These are phyloP conservation scores for Bradypodion pumilum DNA, from an alignment of 2,797 vertebrate genomes.

Conservation along the genomic window DNA sequence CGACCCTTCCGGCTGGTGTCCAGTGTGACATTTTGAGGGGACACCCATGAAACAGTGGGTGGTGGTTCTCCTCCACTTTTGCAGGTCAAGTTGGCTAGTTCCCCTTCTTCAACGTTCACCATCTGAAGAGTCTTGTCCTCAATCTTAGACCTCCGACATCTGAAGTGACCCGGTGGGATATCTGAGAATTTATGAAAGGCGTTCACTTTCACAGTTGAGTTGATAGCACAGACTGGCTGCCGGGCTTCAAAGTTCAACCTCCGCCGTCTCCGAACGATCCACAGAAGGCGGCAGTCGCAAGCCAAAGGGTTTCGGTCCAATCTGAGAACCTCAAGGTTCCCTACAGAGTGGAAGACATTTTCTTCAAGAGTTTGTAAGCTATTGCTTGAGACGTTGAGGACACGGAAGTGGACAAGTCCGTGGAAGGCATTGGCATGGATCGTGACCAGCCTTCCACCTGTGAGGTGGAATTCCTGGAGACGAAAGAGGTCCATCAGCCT, in stretches of 20 bases:
- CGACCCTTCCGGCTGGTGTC: slow-evolving; percentile 69
- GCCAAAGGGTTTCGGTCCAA: slow-evolving; percentile 87
- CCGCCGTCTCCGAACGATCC: slow-evolving; percentile 82
- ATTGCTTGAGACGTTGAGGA: slow-evolving; percentile 89
- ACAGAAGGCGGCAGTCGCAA: slow-evolving; percentile 90
- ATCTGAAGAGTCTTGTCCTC: slow-evolving; percentile 77
- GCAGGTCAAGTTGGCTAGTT: slow-evolving; percentile 80
- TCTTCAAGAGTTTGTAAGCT: slow-evolving; percentile 85
- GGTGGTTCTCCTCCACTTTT: slow-evolving; percentile 85
- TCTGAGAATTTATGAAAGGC: slow-evolving; percentile 84
- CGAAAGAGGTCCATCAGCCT: slow-evolving; percentile 79
- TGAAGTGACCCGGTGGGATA: slow-evolving; percentile 80
- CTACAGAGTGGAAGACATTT: slow-evolving; percentile 84
- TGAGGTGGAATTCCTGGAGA: slow-evolving; percentile 87
- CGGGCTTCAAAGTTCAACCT: slow-evolving; percentile 82
- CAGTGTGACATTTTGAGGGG: slow-evolving; percentile 76
- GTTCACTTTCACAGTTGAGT: slow-evolving; percentile 72
- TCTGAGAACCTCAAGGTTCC: slow-evolving; percentile 84
- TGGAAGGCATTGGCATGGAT: slow-evolving; percentile 86
- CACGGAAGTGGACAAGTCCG: slow-evolving; percentile 81
- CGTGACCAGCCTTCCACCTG: slow-evolving; percentile 78
- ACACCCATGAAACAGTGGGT: slow-evolving; percentile 83
- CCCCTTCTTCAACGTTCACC: slow-evolving; percentile 81
- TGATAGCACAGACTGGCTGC: slow-evolving; percentile 83
- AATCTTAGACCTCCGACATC: slow-evolving; percentile 82